Evolutionary conservation across 2,113 vertebrate species (phyloP).

Genomic region (Pan troglodytes): NHGRI_mPanTro3-v2.1_pri NC_072417.2:27537001-27537500

Average conservation of each 20-base stretch:
- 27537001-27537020: no score
- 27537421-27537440: neutral
- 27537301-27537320: no score
- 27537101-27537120: neutral
- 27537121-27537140: neutral
- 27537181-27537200: neutral
- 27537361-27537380: neutral
- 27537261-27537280: neutral
- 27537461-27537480: neutral
- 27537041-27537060: neutral
- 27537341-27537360: neutral
- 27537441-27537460: neutral
- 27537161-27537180: neutral
- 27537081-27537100: neutral
- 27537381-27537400: neutral
- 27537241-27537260: neutral
- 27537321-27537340: neutral
- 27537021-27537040: neutral
- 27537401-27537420: neutral
- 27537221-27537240: neutral
- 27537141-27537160: neutral
- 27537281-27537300: neutral
- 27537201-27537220: neutral
- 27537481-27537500: neutral
- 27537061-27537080: neutral